phyloP scores from a whole-genome alignment of 2,888 invertebrate genomes.

The Choristoneura rosaceana region DNA sequence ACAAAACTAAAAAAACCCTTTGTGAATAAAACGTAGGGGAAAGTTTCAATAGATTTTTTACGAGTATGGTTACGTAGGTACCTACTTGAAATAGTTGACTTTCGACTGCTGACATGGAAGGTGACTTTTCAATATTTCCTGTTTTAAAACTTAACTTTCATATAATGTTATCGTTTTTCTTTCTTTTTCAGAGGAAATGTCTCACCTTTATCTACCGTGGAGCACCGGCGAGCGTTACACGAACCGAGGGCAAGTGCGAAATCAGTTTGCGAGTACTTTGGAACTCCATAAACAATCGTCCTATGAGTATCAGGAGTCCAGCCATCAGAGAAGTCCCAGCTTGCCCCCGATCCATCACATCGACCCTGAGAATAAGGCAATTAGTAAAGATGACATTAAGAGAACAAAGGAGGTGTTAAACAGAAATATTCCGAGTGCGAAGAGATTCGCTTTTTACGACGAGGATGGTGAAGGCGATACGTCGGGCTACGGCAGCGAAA shows the following conservation, averaged over 20 bases:
- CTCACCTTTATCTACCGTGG: constrained; percentile 92
- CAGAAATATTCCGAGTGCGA: constrained; percentile 74
- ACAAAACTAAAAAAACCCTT: constrained; percentile 75
- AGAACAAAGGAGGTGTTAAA: constrained; percentile 64
- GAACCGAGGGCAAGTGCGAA: constrained; percentile 73
- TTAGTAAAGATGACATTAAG: constrained; percentile 65
- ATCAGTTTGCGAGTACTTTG: constrained; percentile 79
- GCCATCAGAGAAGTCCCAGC: constrained; percentile 87
- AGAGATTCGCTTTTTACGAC: constrained; percentile 79
- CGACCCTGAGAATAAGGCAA: constrained; percentile 60
- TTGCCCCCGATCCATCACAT: constrained; percentile 87
- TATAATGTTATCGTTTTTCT: constrained; percentile 38
- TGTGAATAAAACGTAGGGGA: constrained; percentile 65
- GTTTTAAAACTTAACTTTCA: neutral
- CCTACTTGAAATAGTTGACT: constrained; percentile 55
- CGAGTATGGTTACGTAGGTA: constrained; percentile 43
- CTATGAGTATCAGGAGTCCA: constrained; percentile 76
- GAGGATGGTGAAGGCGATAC: constrained; percentile 90
- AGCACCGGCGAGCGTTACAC: constrained; percentile 84
- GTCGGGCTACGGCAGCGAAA: constrained; percentile 94
- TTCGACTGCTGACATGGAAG: constrained; percentile 69
- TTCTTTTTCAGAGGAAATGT: constrained; percentile 91
- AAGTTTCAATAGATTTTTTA: constrained; percentile 61
- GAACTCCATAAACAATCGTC: constrained; percentile 77
- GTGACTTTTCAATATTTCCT: constrained; percentile 46